Evolutionary conservation across 2,113 vertebrate species (phyloP).

Genomic region (Pogonocichla stellata): DNA sequence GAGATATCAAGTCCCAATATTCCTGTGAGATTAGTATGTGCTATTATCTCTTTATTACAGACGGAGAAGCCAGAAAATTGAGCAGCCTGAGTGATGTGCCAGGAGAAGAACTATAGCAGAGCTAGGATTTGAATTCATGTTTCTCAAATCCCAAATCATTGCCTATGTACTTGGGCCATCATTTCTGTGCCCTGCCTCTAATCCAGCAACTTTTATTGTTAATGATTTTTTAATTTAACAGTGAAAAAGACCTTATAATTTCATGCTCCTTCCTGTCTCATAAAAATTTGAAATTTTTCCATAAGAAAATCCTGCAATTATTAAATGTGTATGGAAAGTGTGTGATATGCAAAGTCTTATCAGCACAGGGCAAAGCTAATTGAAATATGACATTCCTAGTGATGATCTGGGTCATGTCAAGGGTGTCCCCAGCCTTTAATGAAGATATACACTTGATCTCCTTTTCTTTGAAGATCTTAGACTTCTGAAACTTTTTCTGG

Average conservation of each 20-base stretch:
- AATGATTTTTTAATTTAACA: conserved; percentile 16
- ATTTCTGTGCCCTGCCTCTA: background rate
- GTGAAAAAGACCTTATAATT: background rate
- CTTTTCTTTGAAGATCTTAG: background rate
- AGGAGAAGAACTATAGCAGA: background rate
- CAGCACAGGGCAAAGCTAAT: conserved; percentile 18
- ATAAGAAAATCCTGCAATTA: conserved; percentile 15
- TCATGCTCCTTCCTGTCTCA: background rate
- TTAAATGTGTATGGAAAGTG: background rate
- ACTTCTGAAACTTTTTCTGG: background rate
- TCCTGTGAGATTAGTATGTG: conserved; percentile 19
- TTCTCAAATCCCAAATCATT: conserved; percentile 24
- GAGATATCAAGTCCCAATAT: background rate
- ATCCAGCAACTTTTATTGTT: background rate
- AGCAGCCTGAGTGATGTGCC: conserved; percentile 1
- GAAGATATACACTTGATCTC: background rate
- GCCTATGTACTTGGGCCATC: background rate
- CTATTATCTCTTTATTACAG: conserved; percentile 53
- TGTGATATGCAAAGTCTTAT: background rate
- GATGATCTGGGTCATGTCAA: conserved; percentile 2
- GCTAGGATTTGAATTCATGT: background rate
- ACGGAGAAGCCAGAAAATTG: conserved; percentile 38
- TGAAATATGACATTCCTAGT: background rate
- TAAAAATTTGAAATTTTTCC: conserved; percentile 25
- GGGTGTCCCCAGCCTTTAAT: background rate